phyloP scores from a whole-genome alignment of 2,797 vertebrate genomes.

The Corythornis leucogaster region DNA sequence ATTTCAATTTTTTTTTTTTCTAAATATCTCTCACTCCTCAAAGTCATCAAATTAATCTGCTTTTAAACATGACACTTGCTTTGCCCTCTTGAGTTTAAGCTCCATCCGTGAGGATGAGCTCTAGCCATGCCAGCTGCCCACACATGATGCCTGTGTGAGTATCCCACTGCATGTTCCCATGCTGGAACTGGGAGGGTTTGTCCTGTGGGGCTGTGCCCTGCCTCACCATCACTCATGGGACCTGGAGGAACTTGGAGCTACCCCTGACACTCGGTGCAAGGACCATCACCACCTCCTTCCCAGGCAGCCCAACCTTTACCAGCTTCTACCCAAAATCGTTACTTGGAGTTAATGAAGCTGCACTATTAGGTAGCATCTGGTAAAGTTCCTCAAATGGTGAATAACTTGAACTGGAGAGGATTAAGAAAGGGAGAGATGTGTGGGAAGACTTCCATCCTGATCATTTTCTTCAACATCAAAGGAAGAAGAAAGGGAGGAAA shows the following conservation, averaged over 20 bases:
- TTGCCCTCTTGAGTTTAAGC: background rate
- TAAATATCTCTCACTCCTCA: background rate
- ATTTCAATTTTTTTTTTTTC: background rate
- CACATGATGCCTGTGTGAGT: accelerated
- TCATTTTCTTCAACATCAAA: slow-evolving; percentile 14
- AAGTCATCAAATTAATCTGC: background rate
- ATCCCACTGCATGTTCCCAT: accelerated
- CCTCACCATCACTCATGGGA: background rate
- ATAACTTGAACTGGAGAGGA: background rate
- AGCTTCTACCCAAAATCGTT: background rate
- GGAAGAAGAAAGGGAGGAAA: background rate
- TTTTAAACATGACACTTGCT: background rate
- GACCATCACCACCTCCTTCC: background rate
- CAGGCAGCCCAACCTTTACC: background rate
- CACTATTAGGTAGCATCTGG: accelerated
- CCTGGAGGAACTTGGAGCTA: background rate
- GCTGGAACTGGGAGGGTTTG: background rate
- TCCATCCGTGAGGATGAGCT: accelerated
- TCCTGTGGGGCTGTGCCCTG: background rate
- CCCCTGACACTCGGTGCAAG: background rate
- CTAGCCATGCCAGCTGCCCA: background rate
- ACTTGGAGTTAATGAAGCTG: background rate
- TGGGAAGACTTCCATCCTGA: background rate
- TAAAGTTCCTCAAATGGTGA: background rate
- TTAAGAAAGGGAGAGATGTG: background rate